Evolutionary conservation across 2,113 vertebrate species (phyloP).

Genomic region (Macaca mulatta): DNA sequence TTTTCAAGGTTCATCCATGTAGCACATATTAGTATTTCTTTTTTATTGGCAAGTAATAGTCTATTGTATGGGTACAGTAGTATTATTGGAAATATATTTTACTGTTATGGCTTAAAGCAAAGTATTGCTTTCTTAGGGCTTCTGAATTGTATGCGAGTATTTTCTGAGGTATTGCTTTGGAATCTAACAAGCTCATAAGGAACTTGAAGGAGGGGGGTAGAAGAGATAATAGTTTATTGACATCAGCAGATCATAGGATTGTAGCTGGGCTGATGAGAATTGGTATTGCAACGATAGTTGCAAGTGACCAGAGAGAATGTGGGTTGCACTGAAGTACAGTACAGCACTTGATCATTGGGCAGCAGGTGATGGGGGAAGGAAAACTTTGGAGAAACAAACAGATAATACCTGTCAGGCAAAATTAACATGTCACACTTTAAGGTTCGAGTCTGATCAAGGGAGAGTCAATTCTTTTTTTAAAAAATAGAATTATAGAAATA

Average conservation of each 20-base stretch:
- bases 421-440: not conserved
- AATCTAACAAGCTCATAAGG: slow-evolving; percentile 20
- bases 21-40: not conserved
- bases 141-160: not conserved
- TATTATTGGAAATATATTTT: not conserved
- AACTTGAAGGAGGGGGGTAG: not conserved
- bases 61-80: not conserved
- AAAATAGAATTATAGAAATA: not conserved
- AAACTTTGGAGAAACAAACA: not conserved
- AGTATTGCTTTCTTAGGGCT: not conserved
- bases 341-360: not conserved
- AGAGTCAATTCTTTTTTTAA: not conserved
- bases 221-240: not conserved
- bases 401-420: not conserved
- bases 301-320: not conserved
- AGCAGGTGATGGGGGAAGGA: not conserved
- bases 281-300: not conserved
- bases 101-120: not conserved
- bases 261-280: not conserved
- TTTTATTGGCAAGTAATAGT: not conserved
- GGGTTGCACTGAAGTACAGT: not conserved
- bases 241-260: not conserved
- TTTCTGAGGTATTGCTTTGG: slow-evolving; percentile 9
- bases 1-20: not conserved
- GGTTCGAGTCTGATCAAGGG: not conserved